These are phyloP conservation scores for Chloroclysta siterata DNA, from an alignment of 2,888 invertebrate species.

Conservation along the genomic window DNA sequence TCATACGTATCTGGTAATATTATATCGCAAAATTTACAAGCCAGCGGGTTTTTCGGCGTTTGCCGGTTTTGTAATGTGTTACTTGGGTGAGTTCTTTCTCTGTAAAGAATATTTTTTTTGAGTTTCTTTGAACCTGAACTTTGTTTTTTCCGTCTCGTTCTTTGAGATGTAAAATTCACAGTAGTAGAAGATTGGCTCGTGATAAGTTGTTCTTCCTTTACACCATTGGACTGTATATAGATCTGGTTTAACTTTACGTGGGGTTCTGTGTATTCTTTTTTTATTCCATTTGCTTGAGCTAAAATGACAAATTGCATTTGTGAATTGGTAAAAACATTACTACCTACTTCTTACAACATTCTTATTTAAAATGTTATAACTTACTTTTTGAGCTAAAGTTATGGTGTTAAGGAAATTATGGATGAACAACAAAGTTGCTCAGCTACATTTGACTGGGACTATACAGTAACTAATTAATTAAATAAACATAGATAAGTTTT, in stretches of 20 bases:
- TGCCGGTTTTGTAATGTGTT: not conserved
- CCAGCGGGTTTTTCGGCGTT: conserved; percentile 1
- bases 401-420: not conserved
- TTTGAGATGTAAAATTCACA: not conserved
- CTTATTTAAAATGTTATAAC: too few species aligned
- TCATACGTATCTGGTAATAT: conserved; percentile 13
- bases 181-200: not conserved
- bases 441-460: not conserved
- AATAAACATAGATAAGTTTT: too few species aligned
- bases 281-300: conserved; percentile 7
- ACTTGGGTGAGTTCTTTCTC: not conserved
- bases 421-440: not conserved
- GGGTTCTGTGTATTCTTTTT: conserved; percentile 7
- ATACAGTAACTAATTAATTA: too few species aligned
- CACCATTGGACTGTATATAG: not conserved
- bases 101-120: not conserved
- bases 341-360: not conserved
- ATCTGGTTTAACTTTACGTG: not conserved
- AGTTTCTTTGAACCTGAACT: not conserved
- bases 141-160: not conserved
- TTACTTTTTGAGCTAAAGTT: not conserved
- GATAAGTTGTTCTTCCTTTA: conserved; percentile 1
- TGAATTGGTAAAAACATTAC: not conserved
- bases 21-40: conserved; percentile 17
- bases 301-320: not conserved